Evolutionary conservation across 1,140 invertebrate genomes (phyloP).

Genomic region (Ips typographus): DNA sequence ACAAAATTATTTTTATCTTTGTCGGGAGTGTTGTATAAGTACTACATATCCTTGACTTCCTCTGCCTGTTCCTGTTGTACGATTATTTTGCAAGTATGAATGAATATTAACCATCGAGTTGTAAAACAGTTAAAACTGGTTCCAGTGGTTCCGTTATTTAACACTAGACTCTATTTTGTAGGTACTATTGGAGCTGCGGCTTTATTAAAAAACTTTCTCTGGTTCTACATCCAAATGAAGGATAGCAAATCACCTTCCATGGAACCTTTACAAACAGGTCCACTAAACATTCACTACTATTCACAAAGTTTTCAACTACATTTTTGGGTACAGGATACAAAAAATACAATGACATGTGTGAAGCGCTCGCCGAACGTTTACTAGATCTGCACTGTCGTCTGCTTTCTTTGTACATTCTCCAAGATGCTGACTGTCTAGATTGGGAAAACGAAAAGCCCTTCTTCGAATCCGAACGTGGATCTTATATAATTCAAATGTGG

Average conservation of each 20-base stretch:
- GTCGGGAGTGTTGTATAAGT: too few relatives aligned
- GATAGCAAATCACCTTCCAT: conserved; percentile 50
- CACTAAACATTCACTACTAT: background rate
- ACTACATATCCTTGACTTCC: too few relatives aligned
- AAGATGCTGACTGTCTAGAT: conserved; percentile 72
- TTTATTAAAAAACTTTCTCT: conserved; percentile 72
- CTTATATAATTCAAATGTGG: conserved; percentile 81
- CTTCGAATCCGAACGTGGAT: conserved; percentile 69
- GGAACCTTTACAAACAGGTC: conserved; percentile 45
- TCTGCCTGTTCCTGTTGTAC: too few relatives aligned
- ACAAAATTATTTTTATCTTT: too few relatives aligned
- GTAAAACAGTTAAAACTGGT: too few relatives aligned
- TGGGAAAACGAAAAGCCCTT: conserved; percentile 65
- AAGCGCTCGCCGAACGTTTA: conserved; percentile 75
- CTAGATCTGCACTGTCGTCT: conserved; percentile 75
- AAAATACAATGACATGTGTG: conserved; percentile 75
- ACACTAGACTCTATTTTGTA: background rate
- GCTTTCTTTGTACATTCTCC: conserved; percentile 73
- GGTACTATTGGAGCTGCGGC: conserved; percentile 74
- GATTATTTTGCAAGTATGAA: too few relatives aligned
- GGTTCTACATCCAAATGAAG: conserved; percentile 68
- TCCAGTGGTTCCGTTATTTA: too few relatives aligned
- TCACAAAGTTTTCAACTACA: background rate
- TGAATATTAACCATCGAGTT: too few relatives aligned
- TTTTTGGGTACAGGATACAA: conserved; percentile 58